phyloP scores from a whole-genome alignment of 2,113 vertebrate genomes.

The Thryonomys swinderianus region DNA sequence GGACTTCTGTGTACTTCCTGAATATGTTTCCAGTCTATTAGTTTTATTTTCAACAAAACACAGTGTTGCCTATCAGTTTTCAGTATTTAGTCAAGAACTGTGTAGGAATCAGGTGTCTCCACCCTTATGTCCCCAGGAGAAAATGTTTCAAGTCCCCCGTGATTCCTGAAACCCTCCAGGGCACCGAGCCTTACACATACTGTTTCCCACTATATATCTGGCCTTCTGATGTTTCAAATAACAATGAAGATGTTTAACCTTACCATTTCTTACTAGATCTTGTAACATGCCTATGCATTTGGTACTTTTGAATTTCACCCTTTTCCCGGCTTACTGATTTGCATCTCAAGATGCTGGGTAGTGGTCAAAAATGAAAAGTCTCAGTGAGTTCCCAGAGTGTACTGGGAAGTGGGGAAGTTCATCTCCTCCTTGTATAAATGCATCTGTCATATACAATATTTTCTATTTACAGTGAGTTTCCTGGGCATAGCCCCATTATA shows the following conservation, averaged over 20 bases:
- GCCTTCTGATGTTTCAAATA: background rate
- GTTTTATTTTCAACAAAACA: background rate
- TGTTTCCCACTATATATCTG: background rate
- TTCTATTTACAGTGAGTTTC: background rate
- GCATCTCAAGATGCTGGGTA: no score
- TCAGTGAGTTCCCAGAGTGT: no score
- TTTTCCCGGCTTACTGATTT: background rate
- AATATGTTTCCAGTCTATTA: background rate
- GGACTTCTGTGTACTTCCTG: background rate
- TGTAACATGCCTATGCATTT: background rate
- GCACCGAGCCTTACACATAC: background rate
- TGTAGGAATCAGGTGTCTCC: background rate
- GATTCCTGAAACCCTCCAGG: background rate
- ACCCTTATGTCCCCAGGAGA: background rate
- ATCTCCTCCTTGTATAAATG: background rate
- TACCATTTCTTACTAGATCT: background rate
- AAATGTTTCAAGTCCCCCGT: no score
- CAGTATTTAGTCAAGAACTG: background rate
- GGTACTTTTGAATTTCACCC: background rate
- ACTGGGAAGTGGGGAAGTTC: background rate
- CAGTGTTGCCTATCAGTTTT: background rate
- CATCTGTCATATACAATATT: background rate
- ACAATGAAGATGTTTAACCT: background rate
- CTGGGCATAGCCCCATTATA: background rate
- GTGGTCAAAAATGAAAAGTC: background rate